Conservation (phyloP, 2,113 vertebrate species). For the Perccottus glenii region DNA sequence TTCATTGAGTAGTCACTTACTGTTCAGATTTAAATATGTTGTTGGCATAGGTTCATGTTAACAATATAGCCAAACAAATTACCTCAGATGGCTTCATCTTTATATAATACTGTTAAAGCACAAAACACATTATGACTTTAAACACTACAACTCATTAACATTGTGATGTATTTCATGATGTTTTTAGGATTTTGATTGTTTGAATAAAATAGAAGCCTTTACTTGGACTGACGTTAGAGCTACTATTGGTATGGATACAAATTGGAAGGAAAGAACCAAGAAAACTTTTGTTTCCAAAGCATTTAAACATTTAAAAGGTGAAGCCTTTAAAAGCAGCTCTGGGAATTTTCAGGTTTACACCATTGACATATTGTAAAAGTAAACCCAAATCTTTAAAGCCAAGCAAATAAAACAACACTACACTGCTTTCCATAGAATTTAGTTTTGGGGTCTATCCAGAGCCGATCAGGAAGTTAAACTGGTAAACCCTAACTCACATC, state of each 20-base stretch:
- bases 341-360: too few relatives aligned
- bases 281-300: too few relatives aligned
- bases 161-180: neutral
- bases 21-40: neutral
- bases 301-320: too few relatives aligned
- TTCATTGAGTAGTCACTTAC: neutral
- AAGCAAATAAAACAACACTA: neutral
- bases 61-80: neutral
- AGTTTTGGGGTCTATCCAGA: neutral
- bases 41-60: neutral
- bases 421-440: neutral
- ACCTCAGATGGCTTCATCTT: neutral
- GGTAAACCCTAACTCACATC: slow-evolving; percentile 26
- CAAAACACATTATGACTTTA: neutral
- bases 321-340: too few relatives aligned
- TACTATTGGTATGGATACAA: too few relatives aligned
- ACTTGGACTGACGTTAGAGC: too few relatives aligned
- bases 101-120: neutral
- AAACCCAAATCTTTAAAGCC: too few relatives aligned
- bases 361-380: too few relatives aligned
- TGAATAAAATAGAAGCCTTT: too few relatives aligned
- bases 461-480: slow-evolving; percentile 24
- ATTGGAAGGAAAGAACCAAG: too few relatives aligned
- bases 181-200: too few relatives aligned
- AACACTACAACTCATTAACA: neutral